Evolutionary conservation across 2,888 invertebrate species (phyloP), one percentile per base, ranked within the genome.

Genomic region (Trissoscelio sp.): DNA sequence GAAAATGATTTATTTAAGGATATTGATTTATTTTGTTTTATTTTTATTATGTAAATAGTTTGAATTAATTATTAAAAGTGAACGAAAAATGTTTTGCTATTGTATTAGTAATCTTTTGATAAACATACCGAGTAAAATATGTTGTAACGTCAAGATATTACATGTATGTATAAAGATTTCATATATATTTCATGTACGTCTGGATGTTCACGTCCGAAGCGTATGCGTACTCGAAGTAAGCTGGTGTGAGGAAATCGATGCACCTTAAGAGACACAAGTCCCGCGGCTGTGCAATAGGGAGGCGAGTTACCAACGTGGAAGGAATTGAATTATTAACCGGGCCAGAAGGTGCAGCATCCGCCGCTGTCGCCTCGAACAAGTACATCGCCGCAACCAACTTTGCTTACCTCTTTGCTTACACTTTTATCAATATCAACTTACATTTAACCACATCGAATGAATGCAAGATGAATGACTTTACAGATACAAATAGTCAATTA

Each of bases 241-340:
- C 81, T 64, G 82, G 83, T 84, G 78, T 86, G 88, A 85, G 89
- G 89, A 90, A 90, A 91, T 91, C 91, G 89, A 91, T 91, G 88
- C 88, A 89, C 89, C 91, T 90, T 88, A 86, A 86, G 87, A 88
- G 86, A 86, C 86, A 84, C 85, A 75, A 83, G 77, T 81, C 82
- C 83, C 77, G 72, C 80, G 82, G 72, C 77, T 83, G 82, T 82
- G 85, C 83, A 83, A 79, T 72, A 46, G 74, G 75, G 75, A 80
- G 64, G 84, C 84, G 83, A 86, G 85, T 85, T 85, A 83, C 82
- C 86, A 79, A 86, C 86, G 88, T 89, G 88, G 88, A 89, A 90
- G 89, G 89, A 91, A 91, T 91, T 90, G 88, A 90, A 91, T 91
- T 91, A 91, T 91, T 89, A 89, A 89, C 87, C 88, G 88, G 86